Base-by-base conservation (phyloP, 37 sponge, comb jelly and placozoan genomes). In the Agelas oroides region DNA sequence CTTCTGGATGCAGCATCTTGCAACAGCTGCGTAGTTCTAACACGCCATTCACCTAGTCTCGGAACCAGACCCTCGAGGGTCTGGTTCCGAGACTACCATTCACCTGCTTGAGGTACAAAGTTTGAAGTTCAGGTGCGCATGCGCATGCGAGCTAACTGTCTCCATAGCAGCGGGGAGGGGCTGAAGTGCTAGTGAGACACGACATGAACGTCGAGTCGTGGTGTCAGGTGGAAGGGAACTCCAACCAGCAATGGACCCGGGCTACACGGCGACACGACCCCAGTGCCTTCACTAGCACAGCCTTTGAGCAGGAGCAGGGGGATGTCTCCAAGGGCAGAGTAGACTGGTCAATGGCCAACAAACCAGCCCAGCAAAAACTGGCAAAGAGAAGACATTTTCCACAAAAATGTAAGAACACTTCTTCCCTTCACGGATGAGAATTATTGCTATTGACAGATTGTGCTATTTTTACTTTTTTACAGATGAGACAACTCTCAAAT, bases 161-260 rank as follows among this genome's bases (percentile, higher is more conserved):
- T 76, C 59, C 77, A 60, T 76, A 19, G 30, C 37, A 35, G 23
- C 59, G 6, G n/a, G 60, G 59, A 30, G 30, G 2, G 30, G 78
- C 54, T 21, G 14, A 17, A 40, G 54, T 46, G 8, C 8, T 8
- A 12, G 46, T 8, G 46, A 46, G n/a, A 46, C 46, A 46, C 3
- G 20, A 75, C 19, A 95, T 95, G 95, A 91, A 96, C 78, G 56
- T 84, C 16, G 97, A 96, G 78, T 90, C 91, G 12, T 96, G 97
- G 97, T 96, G 97, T 78, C 74, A 87, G 52, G 94, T 93, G 28
- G 97, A 96, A 53, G 61, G 82, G 64, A 86, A 80, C 37, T 77
- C 97, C 5, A 89, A 91, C 40, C 88, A 91, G 82, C 68, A 80
- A 56, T 91, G 87, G 85, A 91, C 83, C 6, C 72, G 97, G 37